Evolutionary conservation across 2,113 vertebrate genomes (phyloP), one percentile per base, ranked within the genome.

Genomic region (Donacobius atricapilla): DNA sequence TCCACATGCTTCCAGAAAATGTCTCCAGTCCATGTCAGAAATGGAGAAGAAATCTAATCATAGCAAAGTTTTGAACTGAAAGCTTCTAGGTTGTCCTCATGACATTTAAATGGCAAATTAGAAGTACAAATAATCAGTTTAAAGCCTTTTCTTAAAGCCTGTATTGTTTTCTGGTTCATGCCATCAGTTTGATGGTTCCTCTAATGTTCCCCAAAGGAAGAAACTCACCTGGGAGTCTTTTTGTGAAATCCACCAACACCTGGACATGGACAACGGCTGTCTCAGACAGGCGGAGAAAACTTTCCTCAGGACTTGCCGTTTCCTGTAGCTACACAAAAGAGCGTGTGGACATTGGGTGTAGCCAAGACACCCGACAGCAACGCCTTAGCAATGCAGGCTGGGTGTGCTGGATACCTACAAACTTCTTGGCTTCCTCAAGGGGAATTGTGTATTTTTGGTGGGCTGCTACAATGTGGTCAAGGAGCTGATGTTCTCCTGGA

Each of bases 391-490:
- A 31, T 40, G 50, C 45, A 54, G 75, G 48, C 45, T 95, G 45
- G 37, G 50, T 64, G 33, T 89, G 95, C 91, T 89, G 33, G 89
- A 89, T 90, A 98, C 98, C 10, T 98, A 99, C 99, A 98, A 98
- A 98, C 90, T 92, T 97, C 65, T 97, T 97, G 92, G 97, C 96
- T 95, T 98, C 96, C 93, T 99, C 98, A 30, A 98, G 84, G 15
- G 97, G 98, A 89, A 98, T 97, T 77, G 96, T 97, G 92, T 98
- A 99, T 84, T 98, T 98, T 61, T 98, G 98, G 94, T 99, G 98
- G 76, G 99, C 98, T 91, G 98, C 98, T 92, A 99, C 98, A 96
- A 99, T 98, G 93, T 98, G 98, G 90, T 99, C 98, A 94, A 99
- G 98, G 6, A 99, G 93, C 77, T 98, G 97, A 94, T 98, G 98